Evolutionary conservation across 2,797 vertebrate genomes (phyloP).

Genomic region (Thalassophryne amazonica): DNA sequence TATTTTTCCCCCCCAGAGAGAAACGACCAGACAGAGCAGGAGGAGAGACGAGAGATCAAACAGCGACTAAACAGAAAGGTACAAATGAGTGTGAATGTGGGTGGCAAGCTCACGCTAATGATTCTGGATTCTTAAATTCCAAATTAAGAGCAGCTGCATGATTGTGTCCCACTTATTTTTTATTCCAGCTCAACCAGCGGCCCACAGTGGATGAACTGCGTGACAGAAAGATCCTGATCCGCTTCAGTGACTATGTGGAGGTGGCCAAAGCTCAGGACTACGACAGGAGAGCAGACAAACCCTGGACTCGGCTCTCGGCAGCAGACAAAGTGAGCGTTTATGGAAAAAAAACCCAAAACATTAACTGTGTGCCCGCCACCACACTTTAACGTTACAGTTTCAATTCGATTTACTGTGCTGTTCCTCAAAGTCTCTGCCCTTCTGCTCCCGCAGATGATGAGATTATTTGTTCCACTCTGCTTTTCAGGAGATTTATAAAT

Average conservation of each 20-base stretch:
- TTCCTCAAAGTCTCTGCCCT: no score
- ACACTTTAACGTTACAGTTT: no score
- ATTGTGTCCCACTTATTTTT: not conserved
- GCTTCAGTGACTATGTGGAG: conserved; percentile 98
- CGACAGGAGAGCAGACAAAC: conserved; percentile 96
- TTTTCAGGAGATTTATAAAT: not conserved
- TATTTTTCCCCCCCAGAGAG: conserved; percentile 80
- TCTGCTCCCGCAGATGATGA: no score
- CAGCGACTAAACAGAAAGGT: conserved; percentile 98
- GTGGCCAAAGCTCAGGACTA: conserved; percentile 99
- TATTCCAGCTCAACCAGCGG: conserved; percentile 92
- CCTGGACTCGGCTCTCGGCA: conserved; percentile 96
- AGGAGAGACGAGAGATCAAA: conserved; percentile 97
- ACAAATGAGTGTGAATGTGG: conserved; percentile 10
- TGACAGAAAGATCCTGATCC: conserved; percentile 97
- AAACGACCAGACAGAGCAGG: conserved; percentile 96
- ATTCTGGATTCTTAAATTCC: no score
- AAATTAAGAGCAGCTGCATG: not conserved
- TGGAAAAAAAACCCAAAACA: not conserved
- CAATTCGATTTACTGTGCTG: no score
- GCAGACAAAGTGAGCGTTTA: conserved; percentile 88
- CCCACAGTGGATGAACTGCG: conserved; percentile 96
- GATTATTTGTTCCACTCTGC: not conserved
- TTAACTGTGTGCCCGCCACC: no score
- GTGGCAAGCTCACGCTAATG: no score